Base-by-base conservation (phyloP, 2,797 vertebrate genomes). In the Benthosema pterotum region DNA sequence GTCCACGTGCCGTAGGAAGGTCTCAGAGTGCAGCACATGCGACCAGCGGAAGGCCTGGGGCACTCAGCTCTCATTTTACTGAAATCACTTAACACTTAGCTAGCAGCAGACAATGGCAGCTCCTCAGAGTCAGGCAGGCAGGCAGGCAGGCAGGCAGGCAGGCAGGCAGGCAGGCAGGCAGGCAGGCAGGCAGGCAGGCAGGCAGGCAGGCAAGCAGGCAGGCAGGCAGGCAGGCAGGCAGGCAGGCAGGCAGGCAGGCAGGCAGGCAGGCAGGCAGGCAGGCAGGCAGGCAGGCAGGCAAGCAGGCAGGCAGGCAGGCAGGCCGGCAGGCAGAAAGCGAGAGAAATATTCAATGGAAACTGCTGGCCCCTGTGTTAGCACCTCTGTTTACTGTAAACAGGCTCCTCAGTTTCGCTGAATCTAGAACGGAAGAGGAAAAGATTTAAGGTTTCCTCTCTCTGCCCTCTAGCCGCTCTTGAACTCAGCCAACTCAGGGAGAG, bases 11-110 rank as follows among this genome's bases (percentile, higher is more conserved):
- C 32, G 2, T 4, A 2, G 11, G 32, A 38, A 38, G 32, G 32
- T 9, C 32, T 7, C 32, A 2, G 32, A 11, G 32, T 38, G 32
- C 32, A 38, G 32, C 32, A 11, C 8, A 38, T 11, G 32, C 5
- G 32, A 9, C 8, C 7, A 57, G 72, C 18, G 72, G 45, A 4
- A 11, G 56, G 69, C 50, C 19, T 0, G 42, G 66, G 63, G 60
- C 59, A 3, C 63, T 68, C 78, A 67, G 65, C 67, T 63, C 58
- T 70, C 50, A 18, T 55, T 52, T 60, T 56, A 79, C 77, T 92
- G 89, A 92, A 87, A 85, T 91, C 88, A 90, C 74, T 42, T 60
- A 38, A 71, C 68, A 15, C 74, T n/a, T n/a, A n/a, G n/a, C 66
- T 56, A 77, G 71, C 85, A 57, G 32, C 32, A 38, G 32, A 38